Conservation (phyloP, 2,888 invertebrate species). For the Cloeon dipterum region DNA sequence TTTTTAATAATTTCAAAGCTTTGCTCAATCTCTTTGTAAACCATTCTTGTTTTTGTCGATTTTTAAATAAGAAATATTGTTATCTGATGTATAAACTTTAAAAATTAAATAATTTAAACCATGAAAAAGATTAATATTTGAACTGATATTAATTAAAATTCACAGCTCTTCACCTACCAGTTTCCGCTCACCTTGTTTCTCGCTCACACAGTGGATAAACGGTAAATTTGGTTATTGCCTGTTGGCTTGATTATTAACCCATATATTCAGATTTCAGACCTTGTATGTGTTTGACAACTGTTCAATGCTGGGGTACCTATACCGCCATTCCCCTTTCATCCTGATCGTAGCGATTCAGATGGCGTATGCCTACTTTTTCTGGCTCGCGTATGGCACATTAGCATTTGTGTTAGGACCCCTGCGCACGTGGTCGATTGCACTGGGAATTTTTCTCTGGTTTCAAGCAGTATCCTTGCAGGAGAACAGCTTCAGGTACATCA, state of each 20-base stretch:
- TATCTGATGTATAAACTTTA: constrained; percentile 2
- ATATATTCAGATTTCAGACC: constrained; percentile 4
- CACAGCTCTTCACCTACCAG: constrained; percentile 37
- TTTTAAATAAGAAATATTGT: background rate
- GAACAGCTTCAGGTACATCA: constrained; percentile 34
- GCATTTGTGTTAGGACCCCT: constrained; percentile 56
- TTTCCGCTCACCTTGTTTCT: constrained; percentile 48
- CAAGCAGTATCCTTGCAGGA: constrained; percentile 33
- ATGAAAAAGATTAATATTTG: constrained; percentile 4
- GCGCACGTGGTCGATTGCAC: constrained; percentile 51
- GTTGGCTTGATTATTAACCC: background rate
- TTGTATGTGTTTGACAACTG: constrained; percentile 1
- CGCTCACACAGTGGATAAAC: constrained; percentile 36
- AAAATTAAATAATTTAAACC: constrained; percentile 5
- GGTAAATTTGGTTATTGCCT: constrained; percentile 17
- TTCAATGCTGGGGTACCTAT: constrained; percentile 6
- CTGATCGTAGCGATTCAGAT: constrained; percentile 32
- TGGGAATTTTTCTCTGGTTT: constrained; percentile 43
- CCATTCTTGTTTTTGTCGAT: too few species aligned
- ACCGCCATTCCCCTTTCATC: constrained; percentile 26
- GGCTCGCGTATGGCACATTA: constrained; percentile 55
- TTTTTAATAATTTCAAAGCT: too few species aligned
- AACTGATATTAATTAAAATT: too few species aligned
- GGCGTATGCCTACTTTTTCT: constrained; percentile 49
- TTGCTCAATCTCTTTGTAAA: background rate